Base-by-base conservation (phyloP, 2,888 invertebrate genomes). In the Ectropis crepuscularia region DNA sequence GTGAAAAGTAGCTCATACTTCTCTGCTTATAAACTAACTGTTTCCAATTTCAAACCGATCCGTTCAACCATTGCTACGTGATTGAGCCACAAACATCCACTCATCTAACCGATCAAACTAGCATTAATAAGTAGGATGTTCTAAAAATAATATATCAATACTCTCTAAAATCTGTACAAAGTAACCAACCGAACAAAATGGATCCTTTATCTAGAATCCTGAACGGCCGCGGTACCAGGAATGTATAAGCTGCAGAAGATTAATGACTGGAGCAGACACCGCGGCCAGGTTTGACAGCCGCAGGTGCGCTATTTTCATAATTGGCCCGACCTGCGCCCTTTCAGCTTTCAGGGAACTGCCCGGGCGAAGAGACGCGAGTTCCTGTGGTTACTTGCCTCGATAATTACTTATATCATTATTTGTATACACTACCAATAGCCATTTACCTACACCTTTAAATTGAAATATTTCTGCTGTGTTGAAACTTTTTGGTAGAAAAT, bases 241-340 rank as follows among this genome's bases (percentile, higher is more conserved):
- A 89, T 87, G 85, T 69, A 73, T 73, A 69, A 70, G 68, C 86
- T 87, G 86, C 89, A 90, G 80, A 89, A 92, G 92, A 92, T 92
- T 92, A 92, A 92, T 92, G 92, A 84, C 79, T 75, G 83, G 81
- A 80, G 82, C 85, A 83, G 88, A 88, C 89, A 89, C 86, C 85
- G 88, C 88, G 89, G 89, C 84, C 86, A 86, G 88, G 88, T 89
- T 91, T 90, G 92, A 90, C 90, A 89, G 87, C 90, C 88, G 87
- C 92, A 92, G 92, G 92, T 92, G 92, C 81, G 90, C 90, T 90
- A 91, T 90, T 92, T 92, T 92, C 92, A 91, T 92, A 92, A 92
- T 92, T 92, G 92, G 92, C 87, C 87, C 88, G 86, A 90, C 89
- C 88, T 82, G 81, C 81, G 87, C 87, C 89, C 87, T 89, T 91